phyloP scores from a whole-genome alignment of 1,140 invertebrate genomes.

The Coelopa frigida region DNA sequence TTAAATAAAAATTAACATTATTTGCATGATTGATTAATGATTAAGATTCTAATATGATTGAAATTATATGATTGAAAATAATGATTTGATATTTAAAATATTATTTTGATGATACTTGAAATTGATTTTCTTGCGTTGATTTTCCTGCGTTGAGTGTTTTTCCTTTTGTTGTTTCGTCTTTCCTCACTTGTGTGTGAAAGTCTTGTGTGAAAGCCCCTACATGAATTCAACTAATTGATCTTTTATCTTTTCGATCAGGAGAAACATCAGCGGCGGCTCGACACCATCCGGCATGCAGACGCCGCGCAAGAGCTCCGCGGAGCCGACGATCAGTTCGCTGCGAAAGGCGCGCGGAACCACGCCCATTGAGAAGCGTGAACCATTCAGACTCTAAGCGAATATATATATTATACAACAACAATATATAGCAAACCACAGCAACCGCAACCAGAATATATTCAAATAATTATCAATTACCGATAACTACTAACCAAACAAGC shows the following conservation, averaged over 20 bases:
- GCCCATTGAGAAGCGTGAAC: constrained; percentile 54
- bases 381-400: constrained; percentile 55
- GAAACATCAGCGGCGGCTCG: constrained; percentile 40
- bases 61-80: too few relatives aligned
- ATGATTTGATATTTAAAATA: too few relatives aligned
- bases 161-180: constrained; percentile 2
- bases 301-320: constrained; percentile 39
- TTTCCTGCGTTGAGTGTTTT: neutral
- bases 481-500: too few relatives aligned
- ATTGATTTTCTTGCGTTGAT: neutral
- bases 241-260: constrained; percentile 18
- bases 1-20: constrained; percentile 8
- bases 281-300: constrained; percentile 45
- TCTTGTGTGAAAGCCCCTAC: neutral
- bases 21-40: neutral
- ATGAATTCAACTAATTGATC: neutral
- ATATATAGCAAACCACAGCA: too few relatives aligned
- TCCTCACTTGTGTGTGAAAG: neutral
- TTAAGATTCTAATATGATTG: neutral
- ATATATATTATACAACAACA: constrained; percentile 1
- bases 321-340: constrained; percentile 38
- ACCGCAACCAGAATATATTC: too few relatives aligned
- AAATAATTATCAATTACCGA: too few relatives aligned
- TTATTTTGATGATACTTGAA: too few relatives aligned
- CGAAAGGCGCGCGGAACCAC: constrained; percentile 51